Evolutionary conservation across 2,888 invertebrate genomes (phyloP), one percentile per base, ranked within the genome.

Genomic region (Eremobia ochroleuca): DNA sequence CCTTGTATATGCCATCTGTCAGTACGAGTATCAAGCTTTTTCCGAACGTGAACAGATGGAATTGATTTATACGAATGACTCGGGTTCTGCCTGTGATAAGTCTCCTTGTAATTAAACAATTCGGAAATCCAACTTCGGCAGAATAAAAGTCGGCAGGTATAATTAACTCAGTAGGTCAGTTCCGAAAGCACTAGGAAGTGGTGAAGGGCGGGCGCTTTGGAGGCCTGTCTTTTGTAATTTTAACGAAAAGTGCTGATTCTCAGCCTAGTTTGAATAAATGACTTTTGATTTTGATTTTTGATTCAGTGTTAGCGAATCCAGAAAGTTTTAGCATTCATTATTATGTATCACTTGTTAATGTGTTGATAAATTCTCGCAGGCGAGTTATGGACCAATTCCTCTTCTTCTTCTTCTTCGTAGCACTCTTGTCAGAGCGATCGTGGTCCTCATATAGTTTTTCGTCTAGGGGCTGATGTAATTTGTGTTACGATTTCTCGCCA

Each of bases 71-170:
- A 67, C 66, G 11, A 73, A 46, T 46, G 15, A 61, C 13, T 72
- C 25, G 15, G 31, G 13, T 43, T 15, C 55, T 49, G 49, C 9
- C 55, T 28, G 25, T n/a, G 43, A 61, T 34, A 55, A 69, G n/a
- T 46, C 31, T 28, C 13, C 65, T 58, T 49, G 28, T 55, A 62
- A 80, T 59, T 55, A 55, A 73, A 31, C 37, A n/a, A 18, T 65
- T 65, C 21, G 15, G 18, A 67, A 73, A 73, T 73, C 55, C 31
- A 79, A 65, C 79, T 79, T 46, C 15, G 31, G 25, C 28, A 9
- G 28, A 21, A 21, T 61, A n/a, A 25, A 74, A 40, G 4, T 62
- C 15, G 34, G 11, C 21, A 49, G 21, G 1, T 43, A 31, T 40
- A 49, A 21, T 61, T 46, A 18, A 18, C 11, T 9, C n/a, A n/a